Base-by-base conservation (phyloP, 92 coral and sea anemone genomes). In the Ricordea florida region DNA sequence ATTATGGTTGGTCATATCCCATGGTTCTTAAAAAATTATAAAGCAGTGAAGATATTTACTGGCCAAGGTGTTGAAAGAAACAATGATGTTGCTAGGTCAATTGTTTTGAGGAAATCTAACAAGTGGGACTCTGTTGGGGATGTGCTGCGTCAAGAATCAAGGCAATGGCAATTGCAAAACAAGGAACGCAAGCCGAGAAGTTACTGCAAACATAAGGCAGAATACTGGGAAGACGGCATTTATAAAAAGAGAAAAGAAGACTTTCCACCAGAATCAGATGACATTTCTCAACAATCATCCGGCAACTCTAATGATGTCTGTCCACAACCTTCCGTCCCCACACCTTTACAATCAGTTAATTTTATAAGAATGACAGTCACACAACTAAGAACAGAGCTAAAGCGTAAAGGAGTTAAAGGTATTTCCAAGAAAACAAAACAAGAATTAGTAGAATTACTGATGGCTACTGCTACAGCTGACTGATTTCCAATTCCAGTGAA, bases 61-160 rank as follows among this genome's bases (percentile, higher is more conserved):
- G 92, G 84, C 17, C 92, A 87, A 40, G 92, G 84, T 13, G 85
- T 81, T 0, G 88, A 81, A 82, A 76, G 40, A 76, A 87, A 64
- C 57, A 71, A 76, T 64, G 82, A 75, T 17, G 30, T 63, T 7
- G 74, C 74, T 3, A 14, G 74, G 43, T 14, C 43, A 4, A 52
- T 37, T 31, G 66, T 76, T 18, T 30, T 76, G 34, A 58, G 76
- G 15, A 85, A 87, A 26, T 87, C 85, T 62, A 87, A 87, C 56
- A 87, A 82, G 43, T 76, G 89, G 89, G 76, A 82, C 44, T 49
- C 93, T 13, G 62, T 47, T 14, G 77, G 81, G 11, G 88, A 87
- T 62, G 83, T 82, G 0, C 62, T 87, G 1, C 27, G 34, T 14
- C 67, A 51, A 17, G 93, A 87, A 45, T 36, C 42, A 16, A 53